Evolutionary conservation across 2,113 vertebrate genomes (phyloP).

Genomic region (Macquaria ambigua): DNA sequence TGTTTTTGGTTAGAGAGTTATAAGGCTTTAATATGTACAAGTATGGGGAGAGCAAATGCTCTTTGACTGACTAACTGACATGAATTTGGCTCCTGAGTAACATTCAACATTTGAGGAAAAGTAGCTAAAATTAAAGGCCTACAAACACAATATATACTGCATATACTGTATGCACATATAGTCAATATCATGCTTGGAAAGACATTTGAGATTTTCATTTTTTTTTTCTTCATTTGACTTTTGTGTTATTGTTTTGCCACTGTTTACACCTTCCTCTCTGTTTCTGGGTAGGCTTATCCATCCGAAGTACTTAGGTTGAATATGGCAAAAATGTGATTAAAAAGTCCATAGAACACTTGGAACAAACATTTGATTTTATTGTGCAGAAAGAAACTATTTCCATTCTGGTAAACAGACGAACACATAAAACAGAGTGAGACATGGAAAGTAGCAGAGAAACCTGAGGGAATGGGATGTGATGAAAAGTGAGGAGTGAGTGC

Average conservation of each 20-base stretch:
- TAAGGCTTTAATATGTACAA: not conserved
- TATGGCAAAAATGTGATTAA: not conserved
- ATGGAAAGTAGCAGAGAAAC: constrained; percentile 9
- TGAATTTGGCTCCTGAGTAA: not conserved
- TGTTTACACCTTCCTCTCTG: not conserved
- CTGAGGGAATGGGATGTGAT: constrained; percentile 28
- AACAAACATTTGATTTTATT: constrained; percentile 9
- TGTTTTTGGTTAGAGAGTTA: not conserved
- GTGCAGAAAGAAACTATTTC: constrained; percentile 10
- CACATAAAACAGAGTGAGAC: not conserved
- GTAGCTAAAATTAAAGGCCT: too few relatives aligned
- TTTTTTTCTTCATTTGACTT: not conserved
- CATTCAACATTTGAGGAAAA: too few relatives aligned
- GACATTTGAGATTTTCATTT: not conserved
- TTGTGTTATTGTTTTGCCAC: not conserved
- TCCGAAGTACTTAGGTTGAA: not conserved
- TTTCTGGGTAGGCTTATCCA: not conserved
- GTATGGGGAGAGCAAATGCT: not conserved
- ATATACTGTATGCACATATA: too few relatives aligned
- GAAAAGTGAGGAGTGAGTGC: constrained; percentile 22
- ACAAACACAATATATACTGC: too few relatives aligned
- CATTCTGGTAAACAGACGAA: constrained; percentile 15
- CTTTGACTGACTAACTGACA: not conserved
- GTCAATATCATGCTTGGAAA: not conserved
- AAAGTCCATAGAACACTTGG: not conserved